Evolutionary conservation across 2,888 invertebrate species (phyloP).

Genomic region (Nomada ruficornis): DNA sequence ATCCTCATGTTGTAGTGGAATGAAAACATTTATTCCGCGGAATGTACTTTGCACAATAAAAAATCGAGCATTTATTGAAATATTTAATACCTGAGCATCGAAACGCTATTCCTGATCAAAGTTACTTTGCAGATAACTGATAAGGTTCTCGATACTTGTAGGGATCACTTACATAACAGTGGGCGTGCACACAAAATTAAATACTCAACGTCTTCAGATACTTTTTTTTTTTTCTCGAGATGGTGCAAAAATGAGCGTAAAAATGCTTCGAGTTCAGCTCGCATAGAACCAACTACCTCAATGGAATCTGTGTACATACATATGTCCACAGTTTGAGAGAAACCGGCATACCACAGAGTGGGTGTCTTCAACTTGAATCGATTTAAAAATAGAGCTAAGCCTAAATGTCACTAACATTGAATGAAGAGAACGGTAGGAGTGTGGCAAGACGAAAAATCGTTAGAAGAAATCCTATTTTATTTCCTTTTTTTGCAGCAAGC

Average conservation of each 20-base stretch:
- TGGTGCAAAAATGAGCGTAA: slow-evolving; percentile 2
- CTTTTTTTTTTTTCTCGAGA: slow-evolving; percentile 15
- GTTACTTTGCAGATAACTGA: slow-evolving; percentile 71
- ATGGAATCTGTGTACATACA: background rate
- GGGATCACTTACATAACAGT: slow-evolving; percentile 67
- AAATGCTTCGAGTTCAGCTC: background rate
- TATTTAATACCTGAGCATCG: slow-evolving; percentile 31
- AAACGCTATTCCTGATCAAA: slow-evolving; percentile 64
- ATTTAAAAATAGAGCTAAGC: slow-evolving; percentile 9
- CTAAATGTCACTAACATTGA: slow-evolving; percentile 12
- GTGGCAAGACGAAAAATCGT: background rate
- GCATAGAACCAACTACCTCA: background rate
- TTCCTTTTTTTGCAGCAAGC: background rate
- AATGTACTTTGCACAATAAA: slow-evolving; percentile 11
- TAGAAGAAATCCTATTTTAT: background rate
- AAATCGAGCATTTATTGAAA: slow-evolving; percentile 32
- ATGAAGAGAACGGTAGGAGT: background rate
- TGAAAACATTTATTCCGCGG: slow-evolving; percentile 1
- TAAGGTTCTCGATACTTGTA: slow-evolving; percentile 62
- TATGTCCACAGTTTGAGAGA: background rate
- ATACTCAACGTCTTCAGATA: slow-evolving; percentile 31
- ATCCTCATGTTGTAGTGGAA: too few relatives aligned
- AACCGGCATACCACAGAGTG: background rate
- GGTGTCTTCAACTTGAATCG: slow-evolving; percentile 13
- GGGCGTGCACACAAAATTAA: slow-evolving; percentile 68